Evolutionary conservation across 2,888 invertebrate genomes (phyloP).

Genomic region (Chaetogeoica ovagalla): DNA sequence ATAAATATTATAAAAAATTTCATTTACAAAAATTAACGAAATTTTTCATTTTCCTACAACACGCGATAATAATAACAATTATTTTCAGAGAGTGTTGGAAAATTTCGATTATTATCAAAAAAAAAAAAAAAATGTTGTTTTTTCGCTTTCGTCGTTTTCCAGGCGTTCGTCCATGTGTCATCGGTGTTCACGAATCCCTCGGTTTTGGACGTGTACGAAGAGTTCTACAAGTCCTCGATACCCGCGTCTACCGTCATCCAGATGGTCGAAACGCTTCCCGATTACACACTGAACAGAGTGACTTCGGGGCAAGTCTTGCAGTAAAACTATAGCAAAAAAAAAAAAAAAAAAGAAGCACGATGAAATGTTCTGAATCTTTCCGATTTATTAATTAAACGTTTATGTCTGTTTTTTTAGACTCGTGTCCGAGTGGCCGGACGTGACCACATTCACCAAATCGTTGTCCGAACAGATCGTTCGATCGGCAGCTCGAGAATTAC

Average conservation of each 20-base stretch:
- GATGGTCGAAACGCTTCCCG: slow-evolving; percentile 34
- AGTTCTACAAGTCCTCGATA: slow-evolving; percentile 31
- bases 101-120: too few species aligned
- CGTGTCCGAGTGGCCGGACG: slow-evolving; percentile 41
- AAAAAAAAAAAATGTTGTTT: too few species aligned
- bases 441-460: slow-evolving; percentile 36
- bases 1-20: too few species aligned
- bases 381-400: not conserved
- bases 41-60: too few species aligned
- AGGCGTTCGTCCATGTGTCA: slow-evolving; percentile 36
- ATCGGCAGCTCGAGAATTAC: slow-evolving; percentile 9
- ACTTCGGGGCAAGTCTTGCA: not conserved
- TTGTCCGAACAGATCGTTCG: slow-evolving; percentile 34
- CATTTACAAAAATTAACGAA: too few species aligned
- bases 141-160: too few species aligned
- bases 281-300: slow-evolving; percentile 11
- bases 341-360: too few species aligned
- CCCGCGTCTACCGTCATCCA: not conserved
- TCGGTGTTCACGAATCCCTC: slow-evolving; percentile 19
- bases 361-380: too few species aligned
- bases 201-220: slow-evolving; percentile 18
- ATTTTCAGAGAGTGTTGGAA: too few species aligned
- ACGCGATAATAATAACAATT: too few species aligned
- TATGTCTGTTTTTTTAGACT: not conserved
- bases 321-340: too few species aligned